Conservation (phyloP, 2,888 invertebrate genomes). For the Mythimna albipuncta region DNA sequence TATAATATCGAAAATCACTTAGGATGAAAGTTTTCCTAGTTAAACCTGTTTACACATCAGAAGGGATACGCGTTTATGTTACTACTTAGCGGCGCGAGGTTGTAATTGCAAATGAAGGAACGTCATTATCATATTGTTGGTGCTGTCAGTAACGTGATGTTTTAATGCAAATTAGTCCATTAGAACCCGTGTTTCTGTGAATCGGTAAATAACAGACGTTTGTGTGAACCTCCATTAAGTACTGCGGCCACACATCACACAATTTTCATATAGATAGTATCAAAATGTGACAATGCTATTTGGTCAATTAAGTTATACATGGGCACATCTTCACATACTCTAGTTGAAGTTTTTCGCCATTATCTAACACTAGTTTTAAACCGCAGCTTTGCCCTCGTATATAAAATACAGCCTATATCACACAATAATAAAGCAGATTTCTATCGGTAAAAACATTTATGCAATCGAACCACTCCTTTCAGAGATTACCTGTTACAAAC, state of each 20-base stretch:
- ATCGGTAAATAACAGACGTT: slow-evolving; percentile 13
- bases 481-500: too few relatives aligned
- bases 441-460: too few relatives aligned
- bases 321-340: too few relatives aligned
- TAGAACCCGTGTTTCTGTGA: slow-evolving; percentile 23
- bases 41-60: slow-evolving; percentile 30
- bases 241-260: neutral
- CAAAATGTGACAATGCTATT: too few relatives aligned
- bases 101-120: slow-evolving; percentile 33
- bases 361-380: too few relatives aligned
- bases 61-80: slow-evolving; percentile 6
- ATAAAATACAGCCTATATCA: too few relatives aligned
- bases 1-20: slow-evolving; percentile 59
- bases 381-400: too few relatives aligned
- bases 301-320: too few relatives aligned
- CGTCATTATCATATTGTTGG: slow-evolving; percentile 38
- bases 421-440: too few relatives aligned
- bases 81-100: neutral
- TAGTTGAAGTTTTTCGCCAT: too few relatives aligned
- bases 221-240: neutral
- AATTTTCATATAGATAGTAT: neutral
- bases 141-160: slow-evolving; percentile 20
- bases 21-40: slow-evolving; percentile 40
- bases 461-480: too few relatives aligned
- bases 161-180: slow-evolving; percentile 46